Evolutionary conservation across 2,113 vertebrate species (phyloP).

Genomic region (Laterallus jamaicensis): DNA sequence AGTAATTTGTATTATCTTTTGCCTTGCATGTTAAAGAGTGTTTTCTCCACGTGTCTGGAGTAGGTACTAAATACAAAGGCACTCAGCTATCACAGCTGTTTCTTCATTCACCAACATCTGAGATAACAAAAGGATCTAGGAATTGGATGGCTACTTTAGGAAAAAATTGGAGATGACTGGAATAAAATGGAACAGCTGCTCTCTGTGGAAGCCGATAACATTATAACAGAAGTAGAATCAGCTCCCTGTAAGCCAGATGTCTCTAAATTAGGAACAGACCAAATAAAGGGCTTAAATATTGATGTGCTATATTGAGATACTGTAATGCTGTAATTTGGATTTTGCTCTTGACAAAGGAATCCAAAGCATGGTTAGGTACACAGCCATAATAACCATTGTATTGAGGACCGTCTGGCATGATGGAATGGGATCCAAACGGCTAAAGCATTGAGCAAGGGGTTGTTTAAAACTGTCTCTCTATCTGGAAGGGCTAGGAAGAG

Average conservation of each 20-base stretch:
- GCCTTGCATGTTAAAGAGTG: not conserved
- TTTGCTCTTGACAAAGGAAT: not conserved
- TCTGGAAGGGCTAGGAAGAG: not conserved
- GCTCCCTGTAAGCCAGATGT: not conserved
- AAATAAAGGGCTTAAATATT: constrained; percentile 9
- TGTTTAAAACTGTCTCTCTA: not conserved
- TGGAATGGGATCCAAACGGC: not conserved
- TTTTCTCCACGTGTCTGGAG: not conserved
- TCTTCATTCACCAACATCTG: not conserved
- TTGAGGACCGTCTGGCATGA: not conserved
- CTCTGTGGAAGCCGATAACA: not conserved
- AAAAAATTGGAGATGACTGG: not conserved
- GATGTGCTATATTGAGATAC: not conserved
- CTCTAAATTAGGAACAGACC: constrained; percentile 15
- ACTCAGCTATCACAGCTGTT: not conserved
- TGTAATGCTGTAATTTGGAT: not conserved
- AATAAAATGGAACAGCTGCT: constrained; percentile 13
- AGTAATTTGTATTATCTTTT: not conserved
- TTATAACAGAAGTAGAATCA: not conserved
- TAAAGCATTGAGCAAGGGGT: not conserved
- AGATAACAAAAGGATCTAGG: constrained; percentile 14
- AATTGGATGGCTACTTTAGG: not conserved
- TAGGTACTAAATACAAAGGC: constrained; percentile 1
- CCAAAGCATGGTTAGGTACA: not conserved
- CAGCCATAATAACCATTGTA: not conserved